Evolutionary conservation across 2,888 invertebrate species (phyloP), one percentile per base, ranked within the genome.

Genomic region (Oscheius onirici): DNA sequence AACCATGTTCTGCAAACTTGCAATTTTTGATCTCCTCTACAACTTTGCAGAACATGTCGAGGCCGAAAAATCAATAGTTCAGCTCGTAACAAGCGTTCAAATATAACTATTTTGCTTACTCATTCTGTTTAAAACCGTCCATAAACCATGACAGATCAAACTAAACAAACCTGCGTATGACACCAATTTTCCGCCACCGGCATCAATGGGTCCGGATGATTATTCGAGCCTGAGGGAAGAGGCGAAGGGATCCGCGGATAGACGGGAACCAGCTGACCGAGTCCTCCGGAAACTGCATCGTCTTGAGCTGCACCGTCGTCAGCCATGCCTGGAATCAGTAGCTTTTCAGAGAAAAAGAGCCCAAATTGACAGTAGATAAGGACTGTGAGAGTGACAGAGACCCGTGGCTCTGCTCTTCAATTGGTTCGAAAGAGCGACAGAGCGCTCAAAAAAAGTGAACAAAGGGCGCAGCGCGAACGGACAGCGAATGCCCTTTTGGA

Each of bases 131-230:
- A n/a, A n/a, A n/a, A n/a, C n/a, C n/a, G n/a, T n/a, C n/a, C n/a
- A n/a, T n/a, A n/a, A n/a, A n/a, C n/a, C n/a, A n/a, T n/a, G n/a
- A n/a, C n/a, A n/a, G n/a, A n/a, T n/a, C n/a, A n/a, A n/a, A n/a
- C n/a, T n/a, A n/a, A 0, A 58, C 44, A 40, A 63, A 83, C 83
- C 80, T 83, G 81, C 10, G 97, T 99, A 90, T 97, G 97, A 92
- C 97, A 99, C 97, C 97, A 99, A 91, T 97, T 97, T 90, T 99
- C 97, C 77, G 97, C 97, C 86, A 97, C 95, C 88, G 97, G 97
- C 88, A 83, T 74, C 43, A 78, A 69, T 13, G 79, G 76, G 65
- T 82, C 81, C n/a, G 71, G 61, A 41, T 69, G 60, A 55, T 72
- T 51, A 20, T 70, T 67, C 0, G 68, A 61, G 5, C 73, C 69